These are phyloP conservation scores for Epinephelus moara DNA, from an alignment of 2,113 vertebrate species.

Conservation along the genomic window DNA sequence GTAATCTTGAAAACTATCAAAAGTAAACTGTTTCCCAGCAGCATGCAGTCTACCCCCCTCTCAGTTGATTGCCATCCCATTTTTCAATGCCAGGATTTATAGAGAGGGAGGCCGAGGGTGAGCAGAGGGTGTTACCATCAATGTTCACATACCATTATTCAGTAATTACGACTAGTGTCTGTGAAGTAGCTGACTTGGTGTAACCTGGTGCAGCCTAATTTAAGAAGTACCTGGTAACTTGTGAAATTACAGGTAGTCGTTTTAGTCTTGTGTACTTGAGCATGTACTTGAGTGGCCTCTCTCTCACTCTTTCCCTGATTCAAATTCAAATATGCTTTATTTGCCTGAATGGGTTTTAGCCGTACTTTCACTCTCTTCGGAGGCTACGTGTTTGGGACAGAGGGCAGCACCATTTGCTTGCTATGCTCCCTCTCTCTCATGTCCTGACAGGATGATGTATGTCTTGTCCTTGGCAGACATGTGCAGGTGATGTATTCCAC, in stretches of 20 bases:
- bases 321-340: conserved; percentile 45
- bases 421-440: conserved; percentile 32
- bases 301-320: conserved; percentile 19
- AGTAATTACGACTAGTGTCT: conserved; percentile 10
- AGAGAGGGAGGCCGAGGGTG: conserved; percentile 16
- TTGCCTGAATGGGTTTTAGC: conserved; percentile 42
- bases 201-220: background rate
- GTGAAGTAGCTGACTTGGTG: background rate
- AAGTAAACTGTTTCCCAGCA: conserved; percentile 40
- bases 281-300: background rate
- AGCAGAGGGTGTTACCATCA: conserved; percentile 28
- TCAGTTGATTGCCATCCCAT: conserved; percentile 49
- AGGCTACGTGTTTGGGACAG: conserved; percentile 31
- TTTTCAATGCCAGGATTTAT: conserved; percentile 59
- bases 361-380: conserved; percentile 11
- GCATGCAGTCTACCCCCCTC: background rate
- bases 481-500: conserved; percentile 70
- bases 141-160: conserved; percentile 30
- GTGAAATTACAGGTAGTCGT: background rate
- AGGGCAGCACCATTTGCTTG: conserved; percentile 55
- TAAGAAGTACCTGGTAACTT: conserved; percentile 2
- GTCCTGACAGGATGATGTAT: conserved; percentile 75
- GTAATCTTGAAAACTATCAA: background rate
- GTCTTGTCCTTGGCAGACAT: conserved; percentile 71
- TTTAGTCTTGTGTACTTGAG: conserved; percentile 5